These are phyloP conservation scores for Drosophila ananassae DNA, from an alignment of 1,140 invertebrate species.

Conservation along the genomic window DNA sequence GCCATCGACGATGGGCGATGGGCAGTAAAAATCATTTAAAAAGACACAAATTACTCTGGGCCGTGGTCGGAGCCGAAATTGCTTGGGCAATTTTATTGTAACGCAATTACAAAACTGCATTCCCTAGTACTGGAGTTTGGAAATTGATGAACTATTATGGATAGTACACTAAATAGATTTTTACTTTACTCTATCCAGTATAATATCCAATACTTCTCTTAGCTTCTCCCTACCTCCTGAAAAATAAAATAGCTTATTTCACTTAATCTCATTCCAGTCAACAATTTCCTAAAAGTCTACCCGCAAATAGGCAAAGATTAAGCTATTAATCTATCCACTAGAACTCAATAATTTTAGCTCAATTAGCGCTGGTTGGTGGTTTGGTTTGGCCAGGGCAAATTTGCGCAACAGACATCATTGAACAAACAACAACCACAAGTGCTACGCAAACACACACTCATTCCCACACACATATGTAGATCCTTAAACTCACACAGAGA, in stretches of 20 bases:
- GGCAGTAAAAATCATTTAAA: constrained; percentile 80
- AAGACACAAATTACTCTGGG: constrained; percentile 72
- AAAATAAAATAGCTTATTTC: too few species aligned
- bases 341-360: constrained; percentile 41
- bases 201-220: too few species aligned
- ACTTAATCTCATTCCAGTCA: too few species aligned
- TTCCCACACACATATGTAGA: neutral
- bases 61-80: constrained; percentile 37
- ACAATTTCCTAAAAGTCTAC: neutral
- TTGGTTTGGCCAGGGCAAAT: constrained; percentile 30
- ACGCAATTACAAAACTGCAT: constrained; percentile 17
- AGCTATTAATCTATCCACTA: constrained; percentile 3
- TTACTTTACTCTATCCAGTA: too few species aligned
- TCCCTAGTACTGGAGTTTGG: constrained; percentile 1
- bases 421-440: constrained; percentile 11
- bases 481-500: constrained; percentile 1
- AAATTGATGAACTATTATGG: neutral
- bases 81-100: constrained; percentile 60
- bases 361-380: constrained; percentile 49
- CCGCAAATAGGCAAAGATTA: constrained; percentile 19
- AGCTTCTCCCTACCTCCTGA: too few species aligned
- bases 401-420: constrained; percentile 15
- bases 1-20: neutral
- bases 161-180: too few species aligned
- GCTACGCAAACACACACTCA: constrained; percentile 17